phyloP scores from a whole-genome alignment of 2,113 vertebrate genomes.

The Carollia perspicillata region DNA sequence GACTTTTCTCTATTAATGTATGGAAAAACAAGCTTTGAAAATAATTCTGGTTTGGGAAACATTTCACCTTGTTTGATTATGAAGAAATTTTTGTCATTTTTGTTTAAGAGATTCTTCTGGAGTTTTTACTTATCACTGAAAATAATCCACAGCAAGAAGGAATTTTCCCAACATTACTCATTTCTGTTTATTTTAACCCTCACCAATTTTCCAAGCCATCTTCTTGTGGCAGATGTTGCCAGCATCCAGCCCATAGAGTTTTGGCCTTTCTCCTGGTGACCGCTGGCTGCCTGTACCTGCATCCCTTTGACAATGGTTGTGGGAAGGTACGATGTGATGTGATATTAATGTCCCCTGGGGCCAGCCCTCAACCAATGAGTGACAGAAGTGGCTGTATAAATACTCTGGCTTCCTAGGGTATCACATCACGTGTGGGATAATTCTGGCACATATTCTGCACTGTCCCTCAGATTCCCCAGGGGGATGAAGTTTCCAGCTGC shows the following conservation, averaged over 20 bases:
- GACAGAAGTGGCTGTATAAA: background rate
- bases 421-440: background rate
- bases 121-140: background rate
- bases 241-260: background rate
- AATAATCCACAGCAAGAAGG: background rate
- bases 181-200: slow-evolving; percentile 18
- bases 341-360: background rate
- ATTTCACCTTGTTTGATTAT: slow-evolving; percentile 25
- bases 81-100: background rate
- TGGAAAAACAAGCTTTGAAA: background rate
- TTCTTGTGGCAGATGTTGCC: background rate
- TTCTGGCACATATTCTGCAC: background rate
- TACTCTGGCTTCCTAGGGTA: background rate
- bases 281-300: background rate
- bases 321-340: background rate
- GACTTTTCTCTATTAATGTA: background rate
- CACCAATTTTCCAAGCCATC: background rate
- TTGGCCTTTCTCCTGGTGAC: background rate
- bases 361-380: background rate
- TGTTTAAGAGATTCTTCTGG: background rate
- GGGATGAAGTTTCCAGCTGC: background rate
- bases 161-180: background rate
- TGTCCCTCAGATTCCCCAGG: background rate
- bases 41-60: background rate
- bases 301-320: background rate